Evolutionary conservation across 2,113 vertebrate genomes (phyloP), one percentile per base, ranked within the genome.

Genomic region (Chloroceryle aenea): DNA sequence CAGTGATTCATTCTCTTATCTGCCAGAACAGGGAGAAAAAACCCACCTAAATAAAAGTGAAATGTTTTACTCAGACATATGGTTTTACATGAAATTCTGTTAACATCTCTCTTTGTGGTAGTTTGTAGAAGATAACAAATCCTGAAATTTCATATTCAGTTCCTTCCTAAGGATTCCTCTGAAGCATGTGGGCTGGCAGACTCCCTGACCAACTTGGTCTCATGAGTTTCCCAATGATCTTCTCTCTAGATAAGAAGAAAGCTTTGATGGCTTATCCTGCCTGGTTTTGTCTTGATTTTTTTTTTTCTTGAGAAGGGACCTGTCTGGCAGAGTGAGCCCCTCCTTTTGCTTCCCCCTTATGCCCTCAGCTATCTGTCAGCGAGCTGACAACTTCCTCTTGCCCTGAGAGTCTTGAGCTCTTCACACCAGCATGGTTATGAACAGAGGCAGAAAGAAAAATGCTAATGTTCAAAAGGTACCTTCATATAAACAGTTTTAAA

Each of bases 1-100:
- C 91, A 87, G 81, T 95, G 93, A 95, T 96, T 97, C 95, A 96
- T 96, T 93, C 73, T 84, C 87, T 95, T 90, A 91, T 95, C 91
- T 95, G 69, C 74, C 71, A 86, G 82, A 95, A 86, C 3, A 15
- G 43, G 62, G 48, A 91, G 80, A 91, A 95, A 95, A 96, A 67
- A 4, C 61, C 84, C 32, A 43, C 83, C 79, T 78, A 89, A 95
- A 92, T 79, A 77, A 94, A 96, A 95, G 79, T 84, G 91, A 93
- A 94, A 94, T 85, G 59, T 50, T 90, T 94, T 85, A 85, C 83
- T 95, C 73, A 87, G 79, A 61, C 40, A 43, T 2, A 13, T 15
- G 43, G 43, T 30, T 94, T 93, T 56, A 80, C 30, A 38, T 43
- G 27, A 69, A 82, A 73, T 76, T 81, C 47, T 85, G 22, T 61